These are phyloP conservation scores for Poeciliopsis prolifica DNA, from an alignment of 2,113 vertebrate genomes.

Conservation along the genomic window DNA sequence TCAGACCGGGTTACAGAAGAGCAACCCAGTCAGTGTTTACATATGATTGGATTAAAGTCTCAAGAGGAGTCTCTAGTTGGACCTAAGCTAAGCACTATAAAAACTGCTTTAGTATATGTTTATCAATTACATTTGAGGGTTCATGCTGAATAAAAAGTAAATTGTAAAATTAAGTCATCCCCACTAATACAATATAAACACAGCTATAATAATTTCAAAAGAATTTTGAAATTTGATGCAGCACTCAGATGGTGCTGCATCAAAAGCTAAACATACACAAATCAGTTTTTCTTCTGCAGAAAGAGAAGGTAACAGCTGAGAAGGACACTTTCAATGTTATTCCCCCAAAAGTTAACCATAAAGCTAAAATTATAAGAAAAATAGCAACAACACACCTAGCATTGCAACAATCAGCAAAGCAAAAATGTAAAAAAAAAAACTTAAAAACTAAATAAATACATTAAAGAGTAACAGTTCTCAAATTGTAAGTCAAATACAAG, in stretches of 20 bases:
- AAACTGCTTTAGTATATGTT: neutral
- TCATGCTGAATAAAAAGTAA: neutral
- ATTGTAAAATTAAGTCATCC: neutral
- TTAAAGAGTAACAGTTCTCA: neutral
- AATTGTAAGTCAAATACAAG: neutral
- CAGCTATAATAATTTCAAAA: neutral
- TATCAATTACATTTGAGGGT: neutral
- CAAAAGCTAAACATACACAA: neutral
- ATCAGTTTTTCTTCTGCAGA: neutral
- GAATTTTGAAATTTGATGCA: no score
- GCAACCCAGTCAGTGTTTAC: neutral
- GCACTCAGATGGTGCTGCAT: neutral
- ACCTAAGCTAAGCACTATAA: neutral
- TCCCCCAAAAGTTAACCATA: no score
- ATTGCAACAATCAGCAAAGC: no score
- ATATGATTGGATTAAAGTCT: neutral
- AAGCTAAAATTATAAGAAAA: no score
- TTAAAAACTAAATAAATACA: neutral
- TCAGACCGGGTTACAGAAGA: slow-evolving; percentile 18
- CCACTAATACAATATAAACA: neutral
- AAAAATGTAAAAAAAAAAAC: neutral
- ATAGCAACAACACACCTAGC: no score
- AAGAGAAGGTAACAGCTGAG: neutral
- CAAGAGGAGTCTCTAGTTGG: neutral
- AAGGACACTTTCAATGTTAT: no score